A percentile compares a stretch with the other conserved stretches of the same genome.
Evolutionary conservation across 2,888 invertebrate species (phyloP).

Genomic region (Drosophila peninsularis): DNA sequence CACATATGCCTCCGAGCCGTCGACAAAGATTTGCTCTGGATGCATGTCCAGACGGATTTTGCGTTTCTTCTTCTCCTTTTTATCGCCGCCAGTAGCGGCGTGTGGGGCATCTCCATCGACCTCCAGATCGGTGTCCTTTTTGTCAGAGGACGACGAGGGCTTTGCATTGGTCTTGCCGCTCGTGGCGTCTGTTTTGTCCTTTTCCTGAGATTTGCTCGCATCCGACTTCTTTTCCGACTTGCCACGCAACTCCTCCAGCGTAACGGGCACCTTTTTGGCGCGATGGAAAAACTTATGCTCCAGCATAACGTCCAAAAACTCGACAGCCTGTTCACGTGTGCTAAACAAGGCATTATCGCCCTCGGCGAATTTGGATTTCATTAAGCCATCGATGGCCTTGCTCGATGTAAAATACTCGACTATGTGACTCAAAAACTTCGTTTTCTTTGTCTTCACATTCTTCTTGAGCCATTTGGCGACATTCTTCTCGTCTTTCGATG

Average conservation of each 20-base stretch:
- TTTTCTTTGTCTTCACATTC: conserved; percentile 97
- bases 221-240: conserved; percentile 62
- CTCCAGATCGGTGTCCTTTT: conserved; percentile 77
- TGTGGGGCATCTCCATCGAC: conserved; percentile 56
- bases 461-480: conserved; percentile 97
- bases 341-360: conserved; percentile 91
- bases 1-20: conserved; percentile 97
- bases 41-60: conserved; percentile 99
- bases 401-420: conserved; percentile 97
- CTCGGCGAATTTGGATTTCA: conserved; percentile 95
- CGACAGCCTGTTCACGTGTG: conserved; percentile 91
- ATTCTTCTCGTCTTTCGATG: conserved; percentile 95
- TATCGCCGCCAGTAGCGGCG: conserved; percentile 56
- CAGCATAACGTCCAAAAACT: conserved; percentile 93
- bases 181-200: conserved; percentile 55
- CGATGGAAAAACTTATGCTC: conserved; percentile 97
- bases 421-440: conserved; percentile 97
- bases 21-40: conserved; percentile 96
- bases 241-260: conserved; percentile 79
- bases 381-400: conserved; percentile 95
- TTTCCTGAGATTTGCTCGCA: conserved; percentile 57
- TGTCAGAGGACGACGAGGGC: conserved; percentile 48
- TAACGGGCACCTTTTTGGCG: conserved; percentile 92
- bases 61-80: conserved; percentile 89
- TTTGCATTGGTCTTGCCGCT: conserved; percentile 36